Base-by-base conservation (phyloP, 2,797 vertebrate species). In the Sternotherus odoratus region DNA sequence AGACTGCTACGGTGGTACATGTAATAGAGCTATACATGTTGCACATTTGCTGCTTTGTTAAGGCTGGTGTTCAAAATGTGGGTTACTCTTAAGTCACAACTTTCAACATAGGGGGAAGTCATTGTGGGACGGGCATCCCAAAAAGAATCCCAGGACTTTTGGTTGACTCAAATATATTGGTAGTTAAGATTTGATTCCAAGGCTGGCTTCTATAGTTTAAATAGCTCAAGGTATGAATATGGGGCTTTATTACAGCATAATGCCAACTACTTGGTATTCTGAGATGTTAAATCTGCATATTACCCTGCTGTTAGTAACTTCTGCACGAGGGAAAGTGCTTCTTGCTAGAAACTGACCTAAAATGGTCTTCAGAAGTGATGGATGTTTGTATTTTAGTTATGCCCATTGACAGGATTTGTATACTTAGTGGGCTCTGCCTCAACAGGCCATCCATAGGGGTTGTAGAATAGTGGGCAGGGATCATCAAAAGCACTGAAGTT, bases 341-440 rank as follows among this genome's bases (percentile, higher is more conserved):
- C 26, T 43, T 48, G 43, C 0, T 0, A 1, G 15, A 24, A 0
- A 2, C n/a, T 33, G 8, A 0, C 51, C 13, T 2, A 0, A n/a
- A 78, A 49, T 1, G 53, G 10, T 28, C 36, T 48, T 56, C 85
- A 53, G 5, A 81, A 89, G 33, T 51, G 63, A 39, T 77, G 26
- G 75, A 50, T 2, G 1, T 19, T 1, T 0, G 30, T 19, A 2
- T 15, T 26, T 33, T 77, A 49, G 5, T 30, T 79, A 9, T 13
- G 30, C 21, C 63, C n/a, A 36, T 17, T 66, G 63, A 36, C n/a
- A 66, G 9, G 33, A 10, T 66, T 19, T 21, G 33, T 66, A 9
- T 19, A 36, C 17, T 33, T 36, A 19, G 8, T 36, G 60, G 16
- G 16, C 60, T 66, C 60, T 60, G 33, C 60, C 33, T 66, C 30